These are phyloP conservation scores for Palythoa heliodiscus DNA, from an alignment of 92 coral and sea anemone genomes.

Conservation along the genomic window DNA sequence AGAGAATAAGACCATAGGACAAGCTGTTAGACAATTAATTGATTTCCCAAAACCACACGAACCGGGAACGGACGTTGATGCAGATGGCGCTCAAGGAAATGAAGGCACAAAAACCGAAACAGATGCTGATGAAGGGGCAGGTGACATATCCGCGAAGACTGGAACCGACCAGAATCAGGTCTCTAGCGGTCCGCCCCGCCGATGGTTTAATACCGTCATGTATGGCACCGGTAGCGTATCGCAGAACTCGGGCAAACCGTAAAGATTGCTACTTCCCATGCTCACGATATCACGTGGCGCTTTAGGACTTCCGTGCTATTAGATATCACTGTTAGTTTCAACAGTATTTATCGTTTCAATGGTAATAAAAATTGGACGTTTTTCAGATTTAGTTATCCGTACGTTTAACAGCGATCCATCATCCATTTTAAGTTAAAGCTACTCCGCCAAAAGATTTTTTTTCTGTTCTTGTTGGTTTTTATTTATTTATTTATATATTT, in stretches of 20 bases:
- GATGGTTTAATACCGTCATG: slow-evolving; percentile 84
- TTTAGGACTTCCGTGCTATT: no score
- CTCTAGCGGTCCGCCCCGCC: slow-evolving; percentile 60
- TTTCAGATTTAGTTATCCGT: no score
- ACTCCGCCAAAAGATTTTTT: no score
- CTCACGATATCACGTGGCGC: no score
- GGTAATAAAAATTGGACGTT: no score
- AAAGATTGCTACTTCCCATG: neutral
- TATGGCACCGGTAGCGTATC: slow-evolving; percentile 80
- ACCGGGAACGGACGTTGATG: slow-evolving; percentile 57
- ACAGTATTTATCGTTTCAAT: neutral
- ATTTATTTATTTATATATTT: no score
- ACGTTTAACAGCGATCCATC: no score
- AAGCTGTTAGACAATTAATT: slow-evolving; percentile 73
- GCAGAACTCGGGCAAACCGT: slow-evolving; percentile 64
- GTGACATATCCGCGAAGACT: slow-evolving; percentile 2
- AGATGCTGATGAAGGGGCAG: slow-evolving; percentile 35
- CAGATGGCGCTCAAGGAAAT: slow-evolving; percentile 41
- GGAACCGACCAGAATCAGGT: slow-evolving; percentile 33
- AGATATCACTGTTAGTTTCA: neutral
- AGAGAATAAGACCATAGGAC: slow-evolving; percentile 81
- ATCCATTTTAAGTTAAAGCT: no score
- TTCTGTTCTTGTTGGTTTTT: no score
- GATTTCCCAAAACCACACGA: slow-evolving; percentile 77
- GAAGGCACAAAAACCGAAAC: slow-evolving; percentile 15